Evolutionary conservation across 2,888 invertebrate species (phyloP).

Genomic region (Machimus atricapillus): DNA sequence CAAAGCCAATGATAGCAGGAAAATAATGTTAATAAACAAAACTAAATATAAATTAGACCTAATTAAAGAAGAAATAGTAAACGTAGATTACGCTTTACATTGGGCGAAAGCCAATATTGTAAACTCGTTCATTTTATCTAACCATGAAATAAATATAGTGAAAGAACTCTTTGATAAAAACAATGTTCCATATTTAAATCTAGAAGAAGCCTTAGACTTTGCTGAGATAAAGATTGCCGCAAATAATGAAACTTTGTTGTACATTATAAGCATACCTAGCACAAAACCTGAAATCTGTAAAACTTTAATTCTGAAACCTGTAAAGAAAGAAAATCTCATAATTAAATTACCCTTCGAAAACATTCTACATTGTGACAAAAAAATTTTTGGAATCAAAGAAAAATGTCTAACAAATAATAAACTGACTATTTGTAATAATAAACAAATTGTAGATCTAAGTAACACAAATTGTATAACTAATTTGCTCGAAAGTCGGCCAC

Average conservation of each 20-base stretch:
- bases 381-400: not conserved
- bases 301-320: not conserved
- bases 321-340: not conserved
- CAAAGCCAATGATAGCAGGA: not conserved
- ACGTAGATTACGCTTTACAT: not conserved
- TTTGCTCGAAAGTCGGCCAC: too few relatives aligned
- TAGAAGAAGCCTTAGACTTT: constrained; percentile 8
- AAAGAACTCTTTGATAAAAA: not conserved
- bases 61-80: not conserved
- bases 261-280: not conserved
- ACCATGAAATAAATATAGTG: not conserved
- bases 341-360: not conserved
- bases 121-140: not conserved
- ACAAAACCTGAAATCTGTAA: not conserved
- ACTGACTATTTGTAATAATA: not conserved
- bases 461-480: not conserved
- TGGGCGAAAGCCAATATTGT: not conserved
- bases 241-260: not conserved
- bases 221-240: not conserved
- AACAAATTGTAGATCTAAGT: not conserved
- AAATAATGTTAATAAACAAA: not conserved
- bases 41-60: not conserved
- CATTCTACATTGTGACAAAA: not conserved
- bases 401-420: not conserved
- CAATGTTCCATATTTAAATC: not conserved